A percentile compares a stretch with the other conserved stretches of the same genome.
These are phyloP conservation scores for Drosophila novamexicana DNA, from an alignment of 1,140 invertebrate species.

Conservation along the genomic window DNA sequence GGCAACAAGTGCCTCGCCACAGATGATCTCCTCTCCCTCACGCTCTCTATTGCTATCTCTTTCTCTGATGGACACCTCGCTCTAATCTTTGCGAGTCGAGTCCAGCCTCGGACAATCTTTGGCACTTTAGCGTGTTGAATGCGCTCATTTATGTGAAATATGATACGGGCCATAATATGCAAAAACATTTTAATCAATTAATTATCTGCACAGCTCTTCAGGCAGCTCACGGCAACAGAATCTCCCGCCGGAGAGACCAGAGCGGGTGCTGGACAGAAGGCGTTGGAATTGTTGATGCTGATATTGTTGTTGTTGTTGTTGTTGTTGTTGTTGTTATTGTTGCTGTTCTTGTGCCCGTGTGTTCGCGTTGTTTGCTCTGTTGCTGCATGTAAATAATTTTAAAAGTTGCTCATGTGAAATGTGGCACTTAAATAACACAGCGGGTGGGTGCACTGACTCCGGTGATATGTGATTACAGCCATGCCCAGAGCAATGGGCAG, in stretches of 20 bases:
- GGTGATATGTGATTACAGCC: slow-evolving; percentile 34
- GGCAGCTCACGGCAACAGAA: slow-evolving; percentile 16
- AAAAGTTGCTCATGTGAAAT: slow-evolving; percentile 80
- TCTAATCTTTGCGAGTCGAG: slow-evolving; percentile 41
- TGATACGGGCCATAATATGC: slow-evolving; percentile 79
- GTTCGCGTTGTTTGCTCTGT: slow-evolving; percentile 37
- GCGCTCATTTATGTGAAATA: slow-evolving; percentile 83
- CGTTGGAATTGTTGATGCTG: slow-evolving; percentile 35
- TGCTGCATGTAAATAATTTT: slow-evolving; percentile 75
- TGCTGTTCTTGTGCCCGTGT: slow-evolving; percentile 6
- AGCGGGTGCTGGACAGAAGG: slow-evolving; percentile 36
- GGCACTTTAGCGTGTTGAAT: slow-evolving; percentile 81
- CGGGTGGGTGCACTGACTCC: slow-evolving; percentile 51
- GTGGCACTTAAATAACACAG: slow-evolving; percentile 79
- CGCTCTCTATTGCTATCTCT: slow-evolving; percentile 7
- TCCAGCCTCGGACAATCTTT: slow-evolving; percentile 61
- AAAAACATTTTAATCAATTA: slow-evolving; percentile 83
- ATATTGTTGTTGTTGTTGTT: slow-evolving; percentile 12
- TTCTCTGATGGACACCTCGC: slow-evolving; percentile 26
- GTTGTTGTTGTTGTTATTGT: slow-evolving; percentile 3
- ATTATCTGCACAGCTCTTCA: slow-evolving; percentile 68
- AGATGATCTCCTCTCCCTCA: slow-evolving; percentile 17
- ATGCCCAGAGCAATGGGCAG: not conserved
- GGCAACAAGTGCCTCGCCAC: slow-evolving; percentile 71
- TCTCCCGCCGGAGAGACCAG: slow-evolving; percentile 1